Conservation (phyloP, 53 echinoderm and acorn worm genomes). For the Holothuria scabra region DNA sequence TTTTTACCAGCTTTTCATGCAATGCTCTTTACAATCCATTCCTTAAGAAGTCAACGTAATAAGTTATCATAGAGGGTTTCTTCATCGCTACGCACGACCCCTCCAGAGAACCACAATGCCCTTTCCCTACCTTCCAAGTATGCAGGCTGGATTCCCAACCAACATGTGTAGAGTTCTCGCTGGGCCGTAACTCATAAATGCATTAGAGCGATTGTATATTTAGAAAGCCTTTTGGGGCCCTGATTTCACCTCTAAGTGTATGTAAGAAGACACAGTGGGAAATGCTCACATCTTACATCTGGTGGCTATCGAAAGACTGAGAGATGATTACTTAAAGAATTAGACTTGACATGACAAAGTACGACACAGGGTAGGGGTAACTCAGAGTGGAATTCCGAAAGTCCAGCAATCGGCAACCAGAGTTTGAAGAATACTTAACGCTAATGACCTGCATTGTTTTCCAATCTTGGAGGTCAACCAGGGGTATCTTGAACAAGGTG, state of each 20-base stretch:
- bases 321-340: constrained; percentile 20
- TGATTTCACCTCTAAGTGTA: neutral
- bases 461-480: constrained; percentile 4
- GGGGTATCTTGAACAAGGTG: neutral
- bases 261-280: neutral
- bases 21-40: no score
- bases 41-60: no score
- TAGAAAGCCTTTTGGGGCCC: constrained; percentile 34
- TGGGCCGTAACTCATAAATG: constrained; percentile 43
- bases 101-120: constrained; percentile 15
- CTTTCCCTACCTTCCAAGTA: constrained; percentile 36
- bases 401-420: neutral
- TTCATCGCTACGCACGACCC: neutral
- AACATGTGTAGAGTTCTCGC: constrained; percentile 22
- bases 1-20: no score
- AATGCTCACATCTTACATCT: constrained; percentile 26
- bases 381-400: neutral
- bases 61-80: no score
- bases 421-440: constrained; percentile 18
- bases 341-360: constrained; percentile 19
- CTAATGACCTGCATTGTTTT: constrained; percentile 22
- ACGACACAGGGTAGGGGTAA: neutral
- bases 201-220: constrained; percentile 35
- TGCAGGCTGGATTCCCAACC: constrained; percentile 11
- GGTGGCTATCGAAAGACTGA: constrained; percentile 2